Conservation (phyloP, 1,140 invertebrate genomes). For the Drosophila melanica region DNA sequence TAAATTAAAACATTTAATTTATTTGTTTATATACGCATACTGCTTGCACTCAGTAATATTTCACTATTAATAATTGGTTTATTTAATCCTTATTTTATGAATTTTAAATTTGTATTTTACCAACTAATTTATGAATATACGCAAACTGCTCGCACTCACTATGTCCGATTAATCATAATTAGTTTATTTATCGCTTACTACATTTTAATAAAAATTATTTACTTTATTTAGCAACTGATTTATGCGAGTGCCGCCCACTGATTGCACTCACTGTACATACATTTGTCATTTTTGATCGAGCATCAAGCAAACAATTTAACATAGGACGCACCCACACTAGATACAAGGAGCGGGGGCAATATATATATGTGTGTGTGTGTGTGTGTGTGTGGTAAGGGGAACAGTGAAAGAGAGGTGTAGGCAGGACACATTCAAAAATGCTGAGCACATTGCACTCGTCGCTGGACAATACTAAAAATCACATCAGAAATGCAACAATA, state of each 20-base stretch:
- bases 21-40: not conserved
- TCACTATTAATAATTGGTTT: not conserved
- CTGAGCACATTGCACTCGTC: slow-evolving; percentile 79
- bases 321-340: slow-evolving; percentile 37
- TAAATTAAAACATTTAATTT: no score
- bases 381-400: not conserved
- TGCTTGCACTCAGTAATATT: not conserved
- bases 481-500: slow-evolving; percentile 83
- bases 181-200: no score
- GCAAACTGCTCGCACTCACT: no score
- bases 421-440: slow-evolving; percentile 74
- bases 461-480: slow-evolving; percentile 82
- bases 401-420: not conserved
- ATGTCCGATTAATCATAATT: no score
- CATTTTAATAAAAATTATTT: no score
- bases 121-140: no score
- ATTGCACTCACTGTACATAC: slow-evolving; percentile 59
- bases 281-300: slow-evolving; percentile 83
- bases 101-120: not conserved
- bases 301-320: slow-evolving; percentile 83
- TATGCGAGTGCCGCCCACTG: slow-evolving; percentile 20
- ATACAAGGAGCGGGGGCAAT: not conserved
- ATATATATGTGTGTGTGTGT: no score
- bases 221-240: not conserved
- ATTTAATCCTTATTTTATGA: not conserved